Conservation (phyloP, 1,140 invertebrate species). For the Macrosteles quadrilineatus region DNA sequence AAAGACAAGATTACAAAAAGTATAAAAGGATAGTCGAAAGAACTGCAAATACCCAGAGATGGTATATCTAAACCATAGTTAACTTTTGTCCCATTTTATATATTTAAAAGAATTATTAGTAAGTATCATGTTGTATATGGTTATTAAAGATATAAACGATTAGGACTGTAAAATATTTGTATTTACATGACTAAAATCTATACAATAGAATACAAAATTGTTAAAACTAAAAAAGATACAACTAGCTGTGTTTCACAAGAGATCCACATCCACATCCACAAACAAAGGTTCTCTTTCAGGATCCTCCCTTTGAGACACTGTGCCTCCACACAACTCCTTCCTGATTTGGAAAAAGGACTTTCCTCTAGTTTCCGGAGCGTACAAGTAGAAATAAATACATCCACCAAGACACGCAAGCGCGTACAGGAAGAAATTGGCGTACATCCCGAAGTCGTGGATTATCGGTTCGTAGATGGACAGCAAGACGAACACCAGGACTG, state of each 20-base stretch:
- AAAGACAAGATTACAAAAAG: too few relatives aligned
- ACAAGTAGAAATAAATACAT: slow-evolving; percentile 64
- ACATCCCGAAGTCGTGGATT: slow-evolving; percentile 52
- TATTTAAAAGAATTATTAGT: too few relatives aligned
- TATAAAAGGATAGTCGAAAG: too few relatives aligned
- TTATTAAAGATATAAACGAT: too few relatives aligned
- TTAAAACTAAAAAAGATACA: too few relatives aligned
- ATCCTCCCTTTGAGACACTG: background rate
- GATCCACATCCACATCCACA: slow-evolving; percentile 3
- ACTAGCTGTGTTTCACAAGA: background rate
- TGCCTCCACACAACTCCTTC: slow-evolving; percentile 35
- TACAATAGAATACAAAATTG: too few relatives aligned
- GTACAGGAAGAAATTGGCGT: slow-evolving; percentile 64
- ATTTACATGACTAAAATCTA: too few relatives aligned
- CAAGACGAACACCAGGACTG: slow-evolving; percentile 46
- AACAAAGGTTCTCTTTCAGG: slow-evolving; percentile 6
- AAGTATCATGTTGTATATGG: too few relatives aligned
- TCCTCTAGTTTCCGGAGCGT: slow-evolving; percentile 81
- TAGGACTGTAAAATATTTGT: too few relatives aligned
- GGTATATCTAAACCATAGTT: too few relatives aligned
- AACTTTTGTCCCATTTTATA: too few relatives aligned
- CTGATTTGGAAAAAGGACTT: slow-evolving; percentile 68
- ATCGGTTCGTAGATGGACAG: slow-evolving; percentile 53
- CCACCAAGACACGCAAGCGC: slow-evolving; percentile 62
- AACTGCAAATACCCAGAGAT: too few relatives aligned